Base-by-base conservation (phyloP, 2,797 vertebrate species). In the Myoxocephalus aenaeus region DNA sequence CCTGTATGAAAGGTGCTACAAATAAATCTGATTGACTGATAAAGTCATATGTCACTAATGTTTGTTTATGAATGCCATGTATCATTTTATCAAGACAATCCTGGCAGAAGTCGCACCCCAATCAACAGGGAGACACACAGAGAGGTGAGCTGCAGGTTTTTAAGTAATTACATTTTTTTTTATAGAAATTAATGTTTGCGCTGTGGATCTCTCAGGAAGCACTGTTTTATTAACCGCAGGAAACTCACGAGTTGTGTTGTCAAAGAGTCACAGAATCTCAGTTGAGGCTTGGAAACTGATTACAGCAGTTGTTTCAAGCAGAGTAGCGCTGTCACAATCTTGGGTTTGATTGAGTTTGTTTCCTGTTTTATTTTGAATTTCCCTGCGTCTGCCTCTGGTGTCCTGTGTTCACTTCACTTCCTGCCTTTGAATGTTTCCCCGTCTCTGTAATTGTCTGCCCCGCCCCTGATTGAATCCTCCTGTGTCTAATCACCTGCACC, bases 81-180 rank as follows among this genome's bases (percentile, higher is more conserved):
- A 54, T 40, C 34, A 27, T 36, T n/a, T 65, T 6, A 65, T 65
- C 5, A 36, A 59, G 34, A 18, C 8, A 42, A 63, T 11, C 40
- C 61, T 44, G 61, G 38, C 27, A 40, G 13, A n/a, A 40, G n/a
- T n/a, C 15, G 58, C 34, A 61, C 34, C n/a, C 20, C 15, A 36
- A 40, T 13, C 58, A 40, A 40, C 59, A 42, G 13, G 40, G 36
- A 42, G 13, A 42, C n/a, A 36, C n/a, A 40, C 61, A 42, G n/a
- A 62, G 36, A 17, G 13, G n/a, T 62, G n/a, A 62, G 7, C 59
- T 62, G 59, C 38, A 42, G 61, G 61, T 27, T 63, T 63, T 42
- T 4, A 51, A 1, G 14, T 27, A 34, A 29, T 40, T 70, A 10
- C 2, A 40, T 40, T 12, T 18, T 5, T 5, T 32, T 32, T 32